A percentile compares a stretch with the other conserved stretches of the same genome.
Conservation (phyloP, 2,888 invertebrate species). For the Apodemia mormo region DNA sequence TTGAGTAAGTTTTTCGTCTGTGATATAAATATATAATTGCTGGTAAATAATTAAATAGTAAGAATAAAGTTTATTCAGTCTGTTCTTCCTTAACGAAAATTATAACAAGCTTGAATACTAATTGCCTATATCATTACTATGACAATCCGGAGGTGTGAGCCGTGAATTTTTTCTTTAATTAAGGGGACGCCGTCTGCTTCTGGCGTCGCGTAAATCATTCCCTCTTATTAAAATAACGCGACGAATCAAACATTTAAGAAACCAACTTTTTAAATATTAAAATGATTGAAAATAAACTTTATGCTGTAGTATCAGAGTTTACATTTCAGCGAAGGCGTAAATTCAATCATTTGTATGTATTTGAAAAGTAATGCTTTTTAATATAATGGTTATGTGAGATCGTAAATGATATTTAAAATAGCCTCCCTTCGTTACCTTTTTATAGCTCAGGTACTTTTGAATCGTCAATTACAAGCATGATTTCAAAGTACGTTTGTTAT, state of each 20-base stretch:
- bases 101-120: slow-evolving; percentile 19
- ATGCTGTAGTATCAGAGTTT: slow-evolving; percentile 29
- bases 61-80: too few relatives aligned
- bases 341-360: slow-evolving; percentile 42
- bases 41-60: too few relatives aligned
- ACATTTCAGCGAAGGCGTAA: slow-evolving; percentile 27
- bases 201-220: slow-evolving; percentile 78
- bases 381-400: slow-evolving; percentile 43
- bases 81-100: not conserved
- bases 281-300: slow-evolving; percentile 36
- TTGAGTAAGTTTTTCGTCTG: too few relatives aligned
- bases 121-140: slow-evolving; percentile 35
- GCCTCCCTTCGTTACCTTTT: slow-evolving; percentile 40
- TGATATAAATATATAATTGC: too few relatives aligned
- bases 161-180: slow-evolving; percentile 62
- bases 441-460: not conserved
- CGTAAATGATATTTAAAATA: slow-evolving; percentile 58
- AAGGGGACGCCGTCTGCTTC: slow-evolving; percentile 64
- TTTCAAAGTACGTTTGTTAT: too few relatives aligned
- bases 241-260: slow-evolving; percentile 73
- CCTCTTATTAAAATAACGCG: slow-evolving; percentile 76
- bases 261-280: slow-evolving; percentile 46
- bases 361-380: slow-evolving; percentile 56
- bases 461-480: too few relatives aligned
- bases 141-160: slow-evolving; percentile 30